phyloP scores from a whole-genome alignment of 1,140 invertebrate species.

The Potamilus streckersoni region DNA sequence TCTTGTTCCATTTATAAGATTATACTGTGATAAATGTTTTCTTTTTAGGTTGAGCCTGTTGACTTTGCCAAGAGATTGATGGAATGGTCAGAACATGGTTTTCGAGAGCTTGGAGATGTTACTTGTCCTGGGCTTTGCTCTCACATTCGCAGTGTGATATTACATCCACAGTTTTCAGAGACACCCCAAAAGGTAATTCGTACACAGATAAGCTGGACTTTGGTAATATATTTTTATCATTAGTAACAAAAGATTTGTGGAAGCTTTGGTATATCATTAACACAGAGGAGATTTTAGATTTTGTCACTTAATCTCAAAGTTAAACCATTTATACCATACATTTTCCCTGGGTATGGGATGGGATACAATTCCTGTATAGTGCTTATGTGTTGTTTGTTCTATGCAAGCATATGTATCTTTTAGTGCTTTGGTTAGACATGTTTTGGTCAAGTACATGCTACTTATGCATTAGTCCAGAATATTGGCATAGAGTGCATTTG shows the following conservation, averaged over 20 bases:
- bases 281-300: not conserved
- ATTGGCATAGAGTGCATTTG: too few relatives aligned
- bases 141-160: conserved; percentile 46
- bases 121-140: conserved; percentile 50
- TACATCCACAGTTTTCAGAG: conserved; percentile 48
- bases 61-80: conserved; percentile 54
- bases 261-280: not conserved
- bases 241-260: not conserved
- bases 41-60: conserved; percentile 42
- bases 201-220: not conserved
- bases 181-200: conserved; percentile 49
- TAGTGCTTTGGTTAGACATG: too few relatives aligned
- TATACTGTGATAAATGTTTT: not conserved
- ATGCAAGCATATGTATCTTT: too few relatives aligned
- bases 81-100: conserved; percentile 55
- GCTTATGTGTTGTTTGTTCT: too few relatives aligned
- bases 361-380: too few relatives aligned
- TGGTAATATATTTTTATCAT: not conserved
- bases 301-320: too few relatives aligned
- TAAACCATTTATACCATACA: not conserved
- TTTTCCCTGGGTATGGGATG: not conserved
- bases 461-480: too few relatives aligned
- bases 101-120: conserved; percentile 57
- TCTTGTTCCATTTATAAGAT: not conserved
- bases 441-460: too few relatives aligned